These are phyloP conservation scores for Sepiola atlantica DNA, from an alignment of 2,888 invertebrate species.

Conservation along the genomic window DNA sequence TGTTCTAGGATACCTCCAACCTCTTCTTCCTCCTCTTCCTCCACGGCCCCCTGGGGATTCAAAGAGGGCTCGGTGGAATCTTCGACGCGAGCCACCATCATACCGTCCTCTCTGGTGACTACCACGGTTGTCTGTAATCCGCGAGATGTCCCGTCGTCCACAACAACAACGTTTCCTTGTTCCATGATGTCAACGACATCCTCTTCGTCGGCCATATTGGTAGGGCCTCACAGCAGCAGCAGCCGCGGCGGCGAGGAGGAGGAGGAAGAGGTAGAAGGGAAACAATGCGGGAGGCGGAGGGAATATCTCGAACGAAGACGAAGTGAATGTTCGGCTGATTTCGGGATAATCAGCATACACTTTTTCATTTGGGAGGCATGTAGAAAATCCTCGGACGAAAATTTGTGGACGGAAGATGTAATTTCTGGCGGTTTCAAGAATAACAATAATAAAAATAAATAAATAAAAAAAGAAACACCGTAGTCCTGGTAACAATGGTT, in stretches of 20 bases:
- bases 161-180: conserved; percentile 40
- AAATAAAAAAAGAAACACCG: not conserved
- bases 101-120: not conserved
- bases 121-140: conserved; percentile 15
- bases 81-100: not conserved
- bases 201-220: conserved; percentile 43
- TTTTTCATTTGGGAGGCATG: not conserved
- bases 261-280: not conserved
- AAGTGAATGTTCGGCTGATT: not conserved
- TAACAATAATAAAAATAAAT: too few relatives aligned
- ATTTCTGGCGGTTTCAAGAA: not conserved
- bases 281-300: not conserved
- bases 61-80: conserved; percentile 37
- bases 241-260: not conserved
- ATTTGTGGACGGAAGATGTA: not conserved
- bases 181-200: conserved; percentile 35
- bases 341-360: not conserved
- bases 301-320: not conserved
- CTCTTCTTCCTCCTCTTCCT: not conserved
- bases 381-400: not conserved
- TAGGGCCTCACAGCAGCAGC: conserved; percentile 34
- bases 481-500: not conserved
- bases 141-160: not conserved
- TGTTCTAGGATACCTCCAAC: conserved; percentile 38
- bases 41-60: not conserved